Conservation (phyloP, 2,888 invertebrate genomes). For the Mythimna impura region DNA sequence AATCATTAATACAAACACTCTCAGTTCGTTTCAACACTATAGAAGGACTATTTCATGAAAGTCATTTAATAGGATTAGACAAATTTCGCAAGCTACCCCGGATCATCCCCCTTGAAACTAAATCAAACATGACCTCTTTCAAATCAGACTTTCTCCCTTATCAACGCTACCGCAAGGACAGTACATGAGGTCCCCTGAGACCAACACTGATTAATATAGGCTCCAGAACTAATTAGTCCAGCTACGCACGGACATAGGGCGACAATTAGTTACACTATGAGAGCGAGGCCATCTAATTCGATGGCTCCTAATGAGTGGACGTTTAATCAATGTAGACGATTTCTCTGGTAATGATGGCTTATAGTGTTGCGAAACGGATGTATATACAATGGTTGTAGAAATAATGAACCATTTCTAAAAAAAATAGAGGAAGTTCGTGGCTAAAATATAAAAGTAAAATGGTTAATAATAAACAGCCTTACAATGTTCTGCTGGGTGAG, state of each 20-base stretch:
- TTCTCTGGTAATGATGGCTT: conserved; percentile 3
- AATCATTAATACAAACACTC: no score
- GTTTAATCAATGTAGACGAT: conserved; percentile 19
- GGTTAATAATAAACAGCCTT: no score
- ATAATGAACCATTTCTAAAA: not conserved
- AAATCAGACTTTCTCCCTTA: not conserved
- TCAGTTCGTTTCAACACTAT: no score
- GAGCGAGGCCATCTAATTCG: conserved; percentile 25
- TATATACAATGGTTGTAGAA: not conserved
- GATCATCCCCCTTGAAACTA: not conserved
- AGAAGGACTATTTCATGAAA: no score
- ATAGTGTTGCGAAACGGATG: not conserved
- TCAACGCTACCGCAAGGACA: conserved; percentile 1
- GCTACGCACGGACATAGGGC: conserved; percentile 36
- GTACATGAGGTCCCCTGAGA: conserved; percentile 19
- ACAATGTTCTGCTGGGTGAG: no score
- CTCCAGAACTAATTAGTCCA: conserved; percentile 51
- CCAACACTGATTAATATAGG: conserved; percentile 48
- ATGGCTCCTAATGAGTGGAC: conserved; percentile 21
- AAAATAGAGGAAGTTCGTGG: no score
- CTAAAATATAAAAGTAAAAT: no score
- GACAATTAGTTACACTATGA: conserved; percentile 45
- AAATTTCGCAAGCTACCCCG: no score
- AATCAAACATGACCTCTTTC: not conserved
- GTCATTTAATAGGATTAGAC: no score